Evolutionary conservation across 2,113 vertebrate genomes (phyloP).

Genomic region (Lampris incognitus): DNA sequence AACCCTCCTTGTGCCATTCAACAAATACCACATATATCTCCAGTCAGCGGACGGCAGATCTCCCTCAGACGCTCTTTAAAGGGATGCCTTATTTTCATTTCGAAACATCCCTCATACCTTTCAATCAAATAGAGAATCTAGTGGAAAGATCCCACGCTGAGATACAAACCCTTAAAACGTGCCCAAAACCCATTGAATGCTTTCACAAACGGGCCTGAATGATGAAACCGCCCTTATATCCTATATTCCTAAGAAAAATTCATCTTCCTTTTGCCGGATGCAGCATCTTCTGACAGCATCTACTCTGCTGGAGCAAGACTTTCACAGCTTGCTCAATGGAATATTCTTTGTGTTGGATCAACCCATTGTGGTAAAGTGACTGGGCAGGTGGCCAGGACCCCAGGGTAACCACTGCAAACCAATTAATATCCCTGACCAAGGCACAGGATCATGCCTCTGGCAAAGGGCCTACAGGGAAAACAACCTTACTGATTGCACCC

Average conservation of each 20-base stretch:
- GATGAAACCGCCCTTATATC: too few relatives aligned
- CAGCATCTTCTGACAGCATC: neutral
- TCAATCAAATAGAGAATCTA: too few relatives aligned
- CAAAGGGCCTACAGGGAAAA: slow-evolving; percentile 67
- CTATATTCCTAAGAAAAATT: neutral
- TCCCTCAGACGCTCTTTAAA: too few relatives aligned
- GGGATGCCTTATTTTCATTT: too few relatives aligned
- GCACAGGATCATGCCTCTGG: slow-evolving; percentile 57
- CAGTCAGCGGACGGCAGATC: too few relatives aligned
- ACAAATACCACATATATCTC: too few relatives aligned
- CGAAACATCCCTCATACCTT: too few relatives aligned
- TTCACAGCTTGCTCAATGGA: slow-evolving; percentile 37
- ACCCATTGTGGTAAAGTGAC: slow-evolving; percentile 55
- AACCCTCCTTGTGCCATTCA: too few relatives aligned
- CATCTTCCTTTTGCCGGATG: neutral
- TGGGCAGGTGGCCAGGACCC: slow-evolving; percentile 64
- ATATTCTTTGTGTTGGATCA: slow-evolving; percentile 43
- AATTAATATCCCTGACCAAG: slow-evolving; percentile 72
- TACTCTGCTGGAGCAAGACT: slow-evolving; percentile 16
- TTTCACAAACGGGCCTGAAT: too few relatives aligned
- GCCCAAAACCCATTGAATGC: too few relatives aligned
- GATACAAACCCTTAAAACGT: too few relatives aligned
- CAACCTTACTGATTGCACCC: slow-evolving; percentile 63
- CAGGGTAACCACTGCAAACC: slow-evolving; percentile 66
- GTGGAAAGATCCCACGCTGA: too few relatives aligned